A percentile compares a stretch with the other conserved stretches of the same genome.
phyloP scores from a whole-genome alignment of 2,797 vertebrate genomes.

The Esox masquinongy region DNA sequence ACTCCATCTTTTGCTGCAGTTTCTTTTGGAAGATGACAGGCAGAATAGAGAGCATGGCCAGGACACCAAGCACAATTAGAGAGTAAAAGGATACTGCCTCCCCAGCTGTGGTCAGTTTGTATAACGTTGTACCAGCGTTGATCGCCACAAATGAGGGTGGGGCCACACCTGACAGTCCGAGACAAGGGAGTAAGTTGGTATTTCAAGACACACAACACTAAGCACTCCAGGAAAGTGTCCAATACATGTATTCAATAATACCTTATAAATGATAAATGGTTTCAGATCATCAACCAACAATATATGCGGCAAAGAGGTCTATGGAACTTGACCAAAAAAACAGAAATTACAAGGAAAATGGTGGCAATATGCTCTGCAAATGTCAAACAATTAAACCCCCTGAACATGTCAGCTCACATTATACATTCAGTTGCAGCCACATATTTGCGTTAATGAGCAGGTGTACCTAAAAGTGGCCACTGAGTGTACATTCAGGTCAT shows the following conservation, averaged over 20 bases:
- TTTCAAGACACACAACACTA: not conserved
- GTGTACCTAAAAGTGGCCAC: no score
- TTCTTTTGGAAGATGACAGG: slow-evolving; percentile 95
- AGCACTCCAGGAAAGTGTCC: not conserved
- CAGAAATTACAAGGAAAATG: no score
- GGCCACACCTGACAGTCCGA: slow-evolving; percentile 84
- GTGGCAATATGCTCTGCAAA: no score
- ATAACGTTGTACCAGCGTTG: slow-evolving; percentile 95
- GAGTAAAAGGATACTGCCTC: slow-evolving; percentile 99
- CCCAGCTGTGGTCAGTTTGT: slow-evolving; percentile 96
- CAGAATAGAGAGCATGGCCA: slow-evolving; percentile 92
- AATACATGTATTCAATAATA: not conserved
- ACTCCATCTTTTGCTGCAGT: slow-evolving; percentile 93
- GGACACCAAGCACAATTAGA: slow-evolving; percentile 87
- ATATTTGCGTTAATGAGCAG: no score
- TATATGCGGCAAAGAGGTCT: no score
- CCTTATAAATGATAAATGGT: no score
- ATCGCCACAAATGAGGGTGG: slow-evolving; percentile 98
- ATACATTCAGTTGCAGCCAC: no score
- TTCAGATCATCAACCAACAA: no score
- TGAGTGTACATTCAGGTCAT: no score
- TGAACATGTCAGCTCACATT: no score
- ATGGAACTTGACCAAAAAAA: no score
- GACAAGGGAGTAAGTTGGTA: slow-evolving; percentile 16
- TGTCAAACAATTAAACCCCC: no score